A percentile compares a stretch with the other conserved stretches of the same genome.
These are phyloP conservation scores for Erethizon dorsatum DNA, from an alignment of 2,797 vertebrate genomes.

Conservation along the genomic window DNA sequence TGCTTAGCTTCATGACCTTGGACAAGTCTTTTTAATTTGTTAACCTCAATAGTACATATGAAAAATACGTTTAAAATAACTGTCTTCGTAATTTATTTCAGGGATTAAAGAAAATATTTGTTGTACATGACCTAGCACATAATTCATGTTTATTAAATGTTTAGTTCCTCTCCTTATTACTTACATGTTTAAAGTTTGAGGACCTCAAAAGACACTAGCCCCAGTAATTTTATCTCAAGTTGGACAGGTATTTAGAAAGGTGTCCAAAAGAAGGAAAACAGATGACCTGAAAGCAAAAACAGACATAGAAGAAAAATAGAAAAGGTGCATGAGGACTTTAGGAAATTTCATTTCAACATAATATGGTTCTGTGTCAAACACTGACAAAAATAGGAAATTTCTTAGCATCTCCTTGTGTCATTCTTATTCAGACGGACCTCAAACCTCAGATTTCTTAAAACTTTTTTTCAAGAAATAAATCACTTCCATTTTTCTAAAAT, in stretches of 20 bases:
- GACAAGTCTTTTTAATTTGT: not conserved
- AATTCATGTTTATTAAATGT: not conserved
- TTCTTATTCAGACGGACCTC: not conserved
- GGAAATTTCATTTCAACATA: not conserved
- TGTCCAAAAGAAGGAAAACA: conserved; percentile 8
- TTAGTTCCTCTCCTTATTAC: not conserved
- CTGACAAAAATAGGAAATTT: not conserved
- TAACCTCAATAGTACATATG: conserved; percentile 9
- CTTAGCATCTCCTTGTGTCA: not conserved
- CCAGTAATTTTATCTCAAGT: not conserved
- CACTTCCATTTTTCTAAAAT: not conserved
- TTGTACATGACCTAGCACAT: not conserved
- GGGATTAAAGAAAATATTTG: not conserved
- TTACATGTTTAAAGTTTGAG: not conserved
- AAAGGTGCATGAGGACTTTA: not conserved
- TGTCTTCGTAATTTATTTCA: not conserved
- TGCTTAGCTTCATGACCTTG: not conserved
- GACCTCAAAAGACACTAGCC: not conserved
- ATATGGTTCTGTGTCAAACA: not conserved
- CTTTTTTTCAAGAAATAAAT: not conserved
- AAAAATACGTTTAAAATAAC: not conserved
- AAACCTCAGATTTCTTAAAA: not conserved
- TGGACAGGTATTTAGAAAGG: not conserved
- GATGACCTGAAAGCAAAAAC: not conserved
- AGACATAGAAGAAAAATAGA: not conserved